Evolutionary conservation across 2,888 invertebrate species (phyloP), one percentile per base, ranked within the genome.

Genomic region (Xestia sexstrigata): DNA sequence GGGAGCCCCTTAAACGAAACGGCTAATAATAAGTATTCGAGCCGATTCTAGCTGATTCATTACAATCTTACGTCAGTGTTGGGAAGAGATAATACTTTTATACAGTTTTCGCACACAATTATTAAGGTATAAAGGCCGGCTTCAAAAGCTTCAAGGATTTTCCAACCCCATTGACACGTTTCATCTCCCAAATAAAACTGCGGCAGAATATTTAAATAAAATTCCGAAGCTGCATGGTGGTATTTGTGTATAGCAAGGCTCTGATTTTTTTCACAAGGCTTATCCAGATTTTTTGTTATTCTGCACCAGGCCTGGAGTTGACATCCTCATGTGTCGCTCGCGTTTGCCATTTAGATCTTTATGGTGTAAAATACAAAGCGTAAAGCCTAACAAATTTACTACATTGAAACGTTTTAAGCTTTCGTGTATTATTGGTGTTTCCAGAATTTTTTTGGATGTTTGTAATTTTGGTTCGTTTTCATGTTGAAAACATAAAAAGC

Each of bases 241-340:
- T 47, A 39, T 23, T 68, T 58, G n/a, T 20, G 42, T 15, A n/a
- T n/a, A n/a, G n/a, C n/a, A n/a, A n/a, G n/a, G n/a, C n/a, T n/a
- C n/a, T n/a, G n/a, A n/a, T n/a, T 79, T 80, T 76, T 30, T 75
- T 60, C 52, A 79, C 74, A 67, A 35, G 39, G 49, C 74, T 74
- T 79, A 75, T 52, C 11, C 20, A 52, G 49, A n/a, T 58, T 68
- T 83, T 79, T 79, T 79, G 26, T 42, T 66, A 79, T 35, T 55
- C 60, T 60, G 35, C 45, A 52, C 39, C 9, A 69, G 15, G 23
- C 6, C 58, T 73, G 79, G 45, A 63, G 39, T 42, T 70, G 65
- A 74, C 60, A 69, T 74, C 17, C 26, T 67, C 60, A 42, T 62
- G 35, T 68, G 39, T 47, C 39, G 17, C 26, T 49, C 55, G 62